phyloP scores from a whole-genome alignment of 2,888 invertebrate species.

The Clusia tigrina region DNA sequence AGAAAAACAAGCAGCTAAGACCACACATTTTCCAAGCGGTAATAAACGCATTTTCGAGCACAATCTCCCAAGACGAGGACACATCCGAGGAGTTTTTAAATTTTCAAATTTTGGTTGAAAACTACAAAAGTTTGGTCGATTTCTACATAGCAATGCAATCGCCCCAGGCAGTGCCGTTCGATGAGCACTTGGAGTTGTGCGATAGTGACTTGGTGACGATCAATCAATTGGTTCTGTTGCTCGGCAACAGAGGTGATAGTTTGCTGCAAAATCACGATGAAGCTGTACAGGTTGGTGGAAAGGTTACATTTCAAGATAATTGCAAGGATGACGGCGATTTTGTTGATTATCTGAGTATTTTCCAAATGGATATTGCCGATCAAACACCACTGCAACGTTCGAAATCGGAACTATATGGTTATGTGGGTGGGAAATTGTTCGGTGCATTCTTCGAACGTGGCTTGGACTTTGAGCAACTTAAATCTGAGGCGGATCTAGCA shows the following conservation, averaged over 20 bases:
- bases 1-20: conserved; percentile 71
- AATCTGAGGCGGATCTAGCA: conserved; percentile 43
- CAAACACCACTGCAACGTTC: conserved; percentile 58
- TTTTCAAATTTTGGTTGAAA: conserved; percentile 45
- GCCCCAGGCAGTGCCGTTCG: conserved; percentile 37
- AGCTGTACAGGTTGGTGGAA: not conserved
- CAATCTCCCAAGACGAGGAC: conserved; percentile 32
- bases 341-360: conserved; percentile 63
- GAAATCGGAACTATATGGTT: conserved; percentile 53
- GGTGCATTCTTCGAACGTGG: conserved; percentile 53
- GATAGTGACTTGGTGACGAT: conserved; percentile 68
- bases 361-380: conserved; percentile 51
- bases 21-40: conserved; percentile 70
- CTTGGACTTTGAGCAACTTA: conserved; percentile 63
- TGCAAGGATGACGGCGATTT: conserved; percentile 68
- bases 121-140: conserved; percentile 54
- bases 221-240: conserved; percentile 71
- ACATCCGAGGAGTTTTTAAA: conserved; percentile 59
- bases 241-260: conserved; percentile 43
- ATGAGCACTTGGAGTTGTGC: conserved; percentile 47
- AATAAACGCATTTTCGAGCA: conserved; percentile 57
- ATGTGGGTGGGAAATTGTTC: conserved; percentile 55
- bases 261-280: conserved; percentile 42
- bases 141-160: conserved; percentile 56
- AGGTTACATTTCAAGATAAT: conserved; percentile 70